These are phyloP conservation scores for Panagrolaimus sp. DNA, from an alignment of 1,140 invertebrate genomes.

Conservation along the genomic window DNA sequence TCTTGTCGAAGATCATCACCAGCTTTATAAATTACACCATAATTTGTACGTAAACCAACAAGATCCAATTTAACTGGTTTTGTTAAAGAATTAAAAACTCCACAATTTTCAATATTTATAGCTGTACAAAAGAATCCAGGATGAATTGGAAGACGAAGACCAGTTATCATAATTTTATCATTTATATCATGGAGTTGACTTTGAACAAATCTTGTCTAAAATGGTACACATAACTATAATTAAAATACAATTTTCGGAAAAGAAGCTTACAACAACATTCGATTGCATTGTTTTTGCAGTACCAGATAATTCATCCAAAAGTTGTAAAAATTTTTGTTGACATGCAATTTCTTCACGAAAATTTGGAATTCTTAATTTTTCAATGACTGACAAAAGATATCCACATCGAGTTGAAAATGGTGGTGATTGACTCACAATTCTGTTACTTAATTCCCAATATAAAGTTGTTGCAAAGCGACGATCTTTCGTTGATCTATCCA, in stretches of 20 bases:
- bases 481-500: slow-evolving; percentile 27
- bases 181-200: not conserved
- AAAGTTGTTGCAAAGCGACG: slow-evolving; percentile 39
- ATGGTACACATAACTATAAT: not conserved
- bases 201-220: not conserved
- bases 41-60: slow-evolving; percentile 68
- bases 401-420: slow-evolving; percentile 32
- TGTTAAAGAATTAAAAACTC: slow-evolving; percentile 91
- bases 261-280: not conserved
- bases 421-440: slow-evolving; percentile 17
- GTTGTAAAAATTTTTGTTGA: not conserved
- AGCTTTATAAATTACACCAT: slow-evolving; percentile 70
- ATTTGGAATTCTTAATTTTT: slow-evolving; percentile 27
- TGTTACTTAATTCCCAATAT: slow-evolving; percentile 35
- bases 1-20: slow-evolving; percentile 97
- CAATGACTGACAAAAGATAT: slow-evolving; percentile 26
- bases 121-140: slow-evolving; percentile 74
- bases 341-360: not conserved
- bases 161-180: slow-evolving; percentile 25
- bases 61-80: slow-evolving; percentile 90
- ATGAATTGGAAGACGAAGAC: slow-evolving; percentile 32
- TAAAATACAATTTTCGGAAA: no score
- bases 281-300: not conserved
- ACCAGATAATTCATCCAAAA: not conserved
- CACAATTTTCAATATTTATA: slow-evolving; percentile 74